Conservation (phyloP, 2,113 vertebrate species). For the Notarius quadriscutis region DNA sequence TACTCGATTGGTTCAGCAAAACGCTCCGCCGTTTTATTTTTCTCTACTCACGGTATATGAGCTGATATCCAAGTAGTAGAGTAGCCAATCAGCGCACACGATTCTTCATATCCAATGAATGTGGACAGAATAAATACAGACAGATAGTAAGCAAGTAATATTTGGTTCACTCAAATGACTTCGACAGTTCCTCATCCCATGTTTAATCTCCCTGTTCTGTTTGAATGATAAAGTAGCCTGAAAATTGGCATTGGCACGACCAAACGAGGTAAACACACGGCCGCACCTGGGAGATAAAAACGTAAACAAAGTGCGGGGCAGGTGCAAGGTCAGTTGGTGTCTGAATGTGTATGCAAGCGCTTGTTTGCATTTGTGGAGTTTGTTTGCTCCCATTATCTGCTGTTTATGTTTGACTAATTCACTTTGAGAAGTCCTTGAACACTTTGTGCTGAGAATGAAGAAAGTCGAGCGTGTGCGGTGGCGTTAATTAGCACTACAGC, state of each 20-base stretch:
- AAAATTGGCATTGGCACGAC: neutral
- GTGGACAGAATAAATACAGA: no score
- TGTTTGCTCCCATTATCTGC: conserved; percentile 44
- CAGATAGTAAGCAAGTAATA: no score
- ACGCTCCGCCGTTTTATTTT: no score
- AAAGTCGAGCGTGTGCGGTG: conserved; percentile 44
- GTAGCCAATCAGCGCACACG: no score
- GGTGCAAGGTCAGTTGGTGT: conserved; percentile 26
- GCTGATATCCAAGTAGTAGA: no score
- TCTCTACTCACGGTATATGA: no score
- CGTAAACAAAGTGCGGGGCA: conserved; percentile 6
- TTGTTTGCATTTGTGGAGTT: conserved; percentile 16
- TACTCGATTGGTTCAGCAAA: no score
- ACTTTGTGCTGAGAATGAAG: conserved; percentile 19
- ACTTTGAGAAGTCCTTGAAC: conserved; percentile 54
- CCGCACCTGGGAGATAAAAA: neutral
- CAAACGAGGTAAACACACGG: neutral
- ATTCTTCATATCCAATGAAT: no score
- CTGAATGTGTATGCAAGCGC: neutral
- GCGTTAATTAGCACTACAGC: conserved; percentile 70
- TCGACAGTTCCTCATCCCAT: neutral
- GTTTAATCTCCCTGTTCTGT: neutral
- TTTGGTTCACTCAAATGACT: neutral
- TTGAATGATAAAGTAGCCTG: neutral
- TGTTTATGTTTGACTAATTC: conserved; percentile 48